phyloP scores from a whole-genome alignment of 2,888 invertebrate species.

The Dicyrtomina minuta region DNA sequence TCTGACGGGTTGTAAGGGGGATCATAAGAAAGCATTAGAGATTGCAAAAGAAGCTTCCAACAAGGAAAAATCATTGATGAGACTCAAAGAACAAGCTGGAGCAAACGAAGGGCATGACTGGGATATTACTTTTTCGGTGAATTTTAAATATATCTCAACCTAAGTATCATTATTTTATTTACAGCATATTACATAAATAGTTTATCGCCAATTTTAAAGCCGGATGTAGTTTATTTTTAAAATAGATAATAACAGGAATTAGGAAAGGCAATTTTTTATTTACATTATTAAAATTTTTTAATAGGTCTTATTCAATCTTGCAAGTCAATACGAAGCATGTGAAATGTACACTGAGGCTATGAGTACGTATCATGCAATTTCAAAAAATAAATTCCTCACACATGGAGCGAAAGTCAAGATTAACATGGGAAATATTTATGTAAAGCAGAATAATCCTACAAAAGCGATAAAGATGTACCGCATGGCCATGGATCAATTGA shows the following conservation, averaged over 20 bases:
- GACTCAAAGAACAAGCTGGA: slow-evolving; percentile 87
- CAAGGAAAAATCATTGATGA: slow-evolving; percentile 83
- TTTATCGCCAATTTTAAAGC: no score
- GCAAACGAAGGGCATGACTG: slow-evolving; percentile 88
- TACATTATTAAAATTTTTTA: slow-evolving; percentile 46
- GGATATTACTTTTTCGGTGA: slow-evolving; percentile 91
- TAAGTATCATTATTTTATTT: slow-evolving; percentile 6
- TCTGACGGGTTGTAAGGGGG: slow-evolving; percentile 66
- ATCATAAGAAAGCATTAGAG: slow-evolving; percentile 70
- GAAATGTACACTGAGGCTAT: slow-evolving; percentile 95
- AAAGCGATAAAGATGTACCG: slow-evolving; percentile 96
- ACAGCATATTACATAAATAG: no score
- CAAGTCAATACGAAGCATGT: slow-evolving; percentile 89
- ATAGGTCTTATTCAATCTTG: slow-evolving; percentile 95
- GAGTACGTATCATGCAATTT: slow-evolving; percentile 91
- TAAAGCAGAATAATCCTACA: slow-evolving; percentile 86
- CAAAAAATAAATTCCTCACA: slow-evolving; percentile 88
- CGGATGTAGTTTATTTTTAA: no score
- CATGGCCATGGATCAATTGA: slow-evolving; percentile 95
- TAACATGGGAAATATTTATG: slow-evolving; percentile 98
- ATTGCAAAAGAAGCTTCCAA: slow-evolving; percentile 96
- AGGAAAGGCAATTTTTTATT: background rate
- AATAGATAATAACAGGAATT: background rate
- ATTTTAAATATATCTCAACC: no score
- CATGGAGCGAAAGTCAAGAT: slow-evolving; percentile 91